A percentile compares a stretch with the other conserved stretches of the same genome.
phyloP scores from a whole-genome alignment of 2,113 vertebrate species.

The Corythoichthys intestinalis region DNA sequence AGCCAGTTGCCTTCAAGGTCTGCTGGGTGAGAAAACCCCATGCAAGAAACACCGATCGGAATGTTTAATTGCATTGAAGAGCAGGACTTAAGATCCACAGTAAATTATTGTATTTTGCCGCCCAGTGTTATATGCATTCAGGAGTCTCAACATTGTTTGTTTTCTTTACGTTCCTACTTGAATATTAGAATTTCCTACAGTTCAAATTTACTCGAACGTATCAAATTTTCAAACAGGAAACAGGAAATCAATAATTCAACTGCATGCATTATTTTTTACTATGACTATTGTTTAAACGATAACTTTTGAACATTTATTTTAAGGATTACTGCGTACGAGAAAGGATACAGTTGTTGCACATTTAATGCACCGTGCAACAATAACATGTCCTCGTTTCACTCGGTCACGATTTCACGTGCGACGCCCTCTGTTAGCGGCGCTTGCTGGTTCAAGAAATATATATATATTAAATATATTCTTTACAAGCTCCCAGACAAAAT shows the following conservation, averaged over 20 bases:
- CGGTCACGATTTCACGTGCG: too few relatives aligned
- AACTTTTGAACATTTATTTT: neutral
- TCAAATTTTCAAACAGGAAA: neutral
- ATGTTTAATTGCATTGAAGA: neutral
- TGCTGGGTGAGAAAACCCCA: neutral
- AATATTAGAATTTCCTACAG: neutral
- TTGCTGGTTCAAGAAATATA: too few relatives aligned
- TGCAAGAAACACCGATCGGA: neutral
- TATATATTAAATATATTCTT: too few relatives aligned
- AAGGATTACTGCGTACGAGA: neutral
- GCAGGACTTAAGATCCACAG: neutral
- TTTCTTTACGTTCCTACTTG: neutral
- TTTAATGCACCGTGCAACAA: too few relatives aligned
- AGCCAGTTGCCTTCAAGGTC: constrained; percentile 20
- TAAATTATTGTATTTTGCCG: neutral
- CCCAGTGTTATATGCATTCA: neutral
- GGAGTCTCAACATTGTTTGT: neutral
- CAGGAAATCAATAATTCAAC: neutral
- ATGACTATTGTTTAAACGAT: neutral
- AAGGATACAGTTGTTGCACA: neutral
- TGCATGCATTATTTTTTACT: too few relatives aligned
- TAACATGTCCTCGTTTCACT: too few relatives aligned
- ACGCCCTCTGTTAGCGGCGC: too few relatives aligned
- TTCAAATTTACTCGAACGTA: neutral
- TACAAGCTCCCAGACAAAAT: too few relatives aligned